Evolutionary conservation across 2,888 invertebrate genomes (phyloP).

Genomic region (Leucophenga montana): DNA sequence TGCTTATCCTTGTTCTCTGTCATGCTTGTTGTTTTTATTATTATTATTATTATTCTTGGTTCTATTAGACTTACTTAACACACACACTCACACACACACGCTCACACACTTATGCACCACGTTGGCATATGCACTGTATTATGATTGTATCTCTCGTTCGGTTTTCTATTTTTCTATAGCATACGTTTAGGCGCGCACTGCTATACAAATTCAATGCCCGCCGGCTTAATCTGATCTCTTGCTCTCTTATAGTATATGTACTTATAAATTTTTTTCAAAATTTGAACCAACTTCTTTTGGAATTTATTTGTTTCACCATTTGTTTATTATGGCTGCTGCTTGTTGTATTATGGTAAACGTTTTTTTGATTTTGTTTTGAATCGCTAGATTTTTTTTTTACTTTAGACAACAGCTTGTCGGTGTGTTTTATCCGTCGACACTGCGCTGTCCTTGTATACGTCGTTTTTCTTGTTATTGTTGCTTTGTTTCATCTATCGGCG

Average conservation of each 20-base stretch:
- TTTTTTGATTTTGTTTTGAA: too few species aligned
- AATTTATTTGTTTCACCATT: too few species aligned
- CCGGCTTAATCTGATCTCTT: too few species aligned
- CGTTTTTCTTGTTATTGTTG: not conserved
- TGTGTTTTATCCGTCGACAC: not conserved
- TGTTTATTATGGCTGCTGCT: too few species aligned
- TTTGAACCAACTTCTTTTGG: too few species aligned
- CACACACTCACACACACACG: not conserved
- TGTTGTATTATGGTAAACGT: too few species aligned
- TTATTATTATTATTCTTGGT: not conserved
- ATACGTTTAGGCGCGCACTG: conserved; percentile 6
- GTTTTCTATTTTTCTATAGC: conserved; percentile 10
- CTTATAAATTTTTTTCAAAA: too few species aligned
- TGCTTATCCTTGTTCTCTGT: conserved; percentile 5
- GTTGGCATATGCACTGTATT: not conserved
- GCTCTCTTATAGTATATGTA: too few species aligned
- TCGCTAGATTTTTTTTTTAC: too few species aligned
- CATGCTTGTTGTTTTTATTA: conserved; percentile 5
- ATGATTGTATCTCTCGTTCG: not conserved
- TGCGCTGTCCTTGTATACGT: not conserved
- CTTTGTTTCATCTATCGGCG: not conserved
- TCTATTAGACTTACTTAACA: not conserved
- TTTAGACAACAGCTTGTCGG: not conserved
- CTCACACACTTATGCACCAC: not conserved
- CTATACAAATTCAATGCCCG: not conserved